Percentiles rank a stretch among this genome's conserved stretches.
Evolutionary conservation across 2,113 vertebrate genomes (phyloP).

Genomic region (Salvelinus sp.): DNA sequence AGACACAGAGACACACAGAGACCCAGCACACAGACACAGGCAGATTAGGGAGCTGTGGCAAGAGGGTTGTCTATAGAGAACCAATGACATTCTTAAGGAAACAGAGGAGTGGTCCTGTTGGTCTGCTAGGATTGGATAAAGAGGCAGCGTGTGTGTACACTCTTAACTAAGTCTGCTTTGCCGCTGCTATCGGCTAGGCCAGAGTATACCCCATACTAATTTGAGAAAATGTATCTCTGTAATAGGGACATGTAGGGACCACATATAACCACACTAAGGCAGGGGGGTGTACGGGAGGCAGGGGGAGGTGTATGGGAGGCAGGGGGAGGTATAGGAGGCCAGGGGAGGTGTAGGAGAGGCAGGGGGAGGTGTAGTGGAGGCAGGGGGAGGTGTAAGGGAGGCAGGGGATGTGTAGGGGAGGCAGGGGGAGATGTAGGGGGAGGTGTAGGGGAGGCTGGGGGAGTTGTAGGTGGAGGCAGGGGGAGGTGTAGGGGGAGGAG

Average conservation of each 20-base stretch:
- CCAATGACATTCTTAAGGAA: slow-evolving; percentile 71
- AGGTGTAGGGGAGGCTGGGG: too few relatives aligned
- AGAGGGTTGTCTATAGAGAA: slow-evolving; percentile 60
- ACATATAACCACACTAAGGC: too few relatives aligned
- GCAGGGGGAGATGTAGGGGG: too few relatives aligned
- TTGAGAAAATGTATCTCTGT: neutral
- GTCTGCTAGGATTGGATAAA: slow-evolving; percentile 47
- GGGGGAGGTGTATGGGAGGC: slow-evolving; percentile 28
- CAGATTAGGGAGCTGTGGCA: slow-evolving; percentile 61
- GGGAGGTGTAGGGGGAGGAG: too few relatives aligned
- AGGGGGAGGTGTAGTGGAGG: too few relatives aligned
- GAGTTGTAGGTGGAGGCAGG: too few relatives aligned
- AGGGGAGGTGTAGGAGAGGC: too few relatives aligned
- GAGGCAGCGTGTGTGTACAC: slow-evolving; percentile 29
- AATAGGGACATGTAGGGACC: too few relatives aligned
- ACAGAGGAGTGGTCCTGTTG: slow-evolving; percentile 62
- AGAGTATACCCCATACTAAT: neutral
- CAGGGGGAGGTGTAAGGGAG: too few relatives aligned
- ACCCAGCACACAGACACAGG: slow-evolving; percentile 54
- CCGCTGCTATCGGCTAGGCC: neutral
- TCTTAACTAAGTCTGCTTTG: neutral
- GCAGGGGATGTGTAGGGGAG: too few relatives aligned
- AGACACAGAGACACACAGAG: slow-evolving; percentile 48
- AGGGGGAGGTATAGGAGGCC: neutral
- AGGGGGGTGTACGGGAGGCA: too few relatives aligned